Evolutionary conservation across 2,113 vertebrate species (phyloP).

Genomic region (Pampusana beccarii): DNA sequence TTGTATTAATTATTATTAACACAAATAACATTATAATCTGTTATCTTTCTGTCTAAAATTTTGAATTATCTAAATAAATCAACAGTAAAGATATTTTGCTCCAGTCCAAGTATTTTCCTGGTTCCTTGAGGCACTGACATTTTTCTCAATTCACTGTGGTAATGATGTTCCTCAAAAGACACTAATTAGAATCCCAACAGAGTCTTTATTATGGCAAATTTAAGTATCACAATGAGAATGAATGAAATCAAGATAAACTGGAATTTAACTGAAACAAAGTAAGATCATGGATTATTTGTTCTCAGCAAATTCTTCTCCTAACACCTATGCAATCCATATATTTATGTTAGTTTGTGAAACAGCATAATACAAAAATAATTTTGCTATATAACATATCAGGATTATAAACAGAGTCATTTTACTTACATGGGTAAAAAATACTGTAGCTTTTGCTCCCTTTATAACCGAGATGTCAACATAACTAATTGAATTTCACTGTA

Average conservation of each 20-base stretch:
- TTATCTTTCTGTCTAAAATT: constrained; percentile 7
- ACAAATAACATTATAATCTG: not conserved
- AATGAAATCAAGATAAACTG: not conserved
- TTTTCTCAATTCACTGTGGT: not conserved
- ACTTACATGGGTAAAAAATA: not conserved
- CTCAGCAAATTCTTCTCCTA: not conserved
- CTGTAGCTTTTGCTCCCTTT: not conserved
- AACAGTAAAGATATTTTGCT: not conserved
- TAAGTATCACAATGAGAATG: not conserved
- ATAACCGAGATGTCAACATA: constrained; percentile 24
- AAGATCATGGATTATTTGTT: not conserved
- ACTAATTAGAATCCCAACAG: not conserved
- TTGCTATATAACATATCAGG: not conserved
- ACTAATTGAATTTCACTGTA: constrained; percentile 38
- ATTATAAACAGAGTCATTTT: not conserved
- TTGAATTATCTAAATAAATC: not conserved
- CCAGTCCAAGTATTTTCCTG: not conserved
- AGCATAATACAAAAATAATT: not conserved
- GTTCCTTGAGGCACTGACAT: not conserved
- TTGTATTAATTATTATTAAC: not conserved
- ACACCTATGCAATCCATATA: not conserved
- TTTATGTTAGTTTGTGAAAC: constrained; percentile 1
- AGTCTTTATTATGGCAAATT: not conserved
- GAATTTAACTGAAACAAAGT: not conserved
- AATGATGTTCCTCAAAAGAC: not conserved